Conservation (phyloP, 2,888 invertebrate genomes). For the Ochropleura leucogaster region DNA sequence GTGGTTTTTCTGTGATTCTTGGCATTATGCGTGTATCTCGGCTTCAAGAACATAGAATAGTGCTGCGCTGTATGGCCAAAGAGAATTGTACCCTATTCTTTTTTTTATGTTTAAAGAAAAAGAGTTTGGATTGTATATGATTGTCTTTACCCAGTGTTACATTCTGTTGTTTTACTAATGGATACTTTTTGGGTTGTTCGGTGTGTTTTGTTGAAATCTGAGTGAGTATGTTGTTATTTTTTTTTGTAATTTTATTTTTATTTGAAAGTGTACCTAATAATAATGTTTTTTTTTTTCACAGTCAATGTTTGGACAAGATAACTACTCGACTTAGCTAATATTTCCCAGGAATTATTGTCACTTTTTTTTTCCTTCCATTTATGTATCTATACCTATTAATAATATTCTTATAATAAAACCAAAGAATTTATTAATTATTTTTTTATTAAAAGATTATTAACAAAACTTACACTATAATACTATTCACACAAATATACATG, state of each 20-base stretch:
- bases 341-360: constrained; percentile 49
- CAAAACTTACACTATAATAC: constrained; percentile 75
- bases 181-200: constrained; percentile 48
- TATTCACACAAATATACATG: constrained; percentile 73
- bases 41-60: constrained; percentile 50
- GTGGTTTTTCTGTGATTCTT: constrained; percentile 55
- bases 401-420: constrained; percentile 40
- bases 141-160: constrained; percentile 50
- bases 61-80: constrained; percentile 43
- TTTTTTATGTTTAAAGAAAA: constrained; percentile 23
- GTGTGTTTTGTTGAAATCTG: constrained; percentile 45
- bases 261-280: background rate
- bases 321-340: constrained; percentile 78
- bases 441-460: constrained; percentile 72
- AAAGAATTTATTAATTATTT: constrained; percentile 66
- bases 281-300: constrained; percentile 75
- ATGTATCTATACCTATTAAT: constrained; percentile 13
- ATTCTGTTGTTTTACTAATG: constrained; percentile 56
- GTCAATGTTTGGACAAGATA: constrained; percentile 87
- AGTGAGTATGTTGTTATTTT: constrained; percentile 55
- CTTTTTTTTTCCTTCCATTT: constrained; percentile 48
- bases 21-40: constrained; percentile 52
- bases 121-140: constrained; percentile 46
- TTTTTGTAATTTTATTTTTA: constrained; percentile 1
- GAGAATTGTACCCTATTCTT: constrained; percentile 28